phyloP scores from a whole-genome alignment of 2,888 invertebrate species.

The Alloplasta piceator region DNA sequence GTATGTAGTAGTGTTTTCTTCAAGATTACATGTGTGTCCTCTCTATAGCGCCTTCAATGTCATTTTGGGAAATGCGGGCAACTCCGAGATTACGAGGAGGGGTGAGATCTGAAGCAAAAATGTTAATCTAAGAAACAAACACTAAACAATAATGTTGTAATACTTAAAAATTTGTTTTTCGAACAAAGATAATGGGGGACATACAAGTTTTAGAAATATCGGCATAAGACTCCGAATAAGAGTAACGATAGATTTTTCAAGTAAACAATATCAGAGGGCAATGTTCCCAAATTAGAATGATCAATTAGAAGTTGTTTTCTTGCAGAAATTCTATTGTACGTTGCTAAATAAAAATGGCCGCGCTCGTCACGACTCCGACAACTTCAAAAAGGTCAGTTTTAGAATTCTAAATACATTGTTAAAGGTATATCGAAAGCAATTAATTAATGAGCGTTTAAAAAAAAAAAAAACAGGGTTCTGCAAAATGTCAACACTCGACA shows the following conservation, averaged over 20 bases:
- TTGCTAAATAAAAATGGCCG: constrained; percentile 39
- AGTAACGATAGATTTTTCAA: neutral
- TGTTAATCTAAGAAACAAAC: too few relatives aligned
- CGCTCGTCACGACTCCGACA: constrained; percentile 4
- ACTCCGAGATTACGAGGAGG: too few relatives aligned
- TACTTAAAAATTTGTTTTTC: too few relatives aligned
- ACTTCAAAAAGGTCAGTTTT: constrained; percentile 44
- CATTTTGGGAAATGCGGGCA: too few relatives aligned
- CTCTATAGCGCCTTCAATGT: too few relatives aligned
- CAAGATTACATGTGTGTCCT: too few relatives aligned
- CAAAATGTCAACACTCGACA: constrained; percentile 82
- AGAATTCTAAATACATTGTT: neutral
- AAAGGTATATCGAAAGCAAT: neutral
- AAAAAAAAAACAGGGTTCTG: constrained; percentile 27
- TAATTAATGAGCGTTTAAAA: neutral
- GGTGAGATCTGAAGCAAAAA: too few relatives aligned
- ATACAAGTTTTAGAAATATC: too few relatives aligned
- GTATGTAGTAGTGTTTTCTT: too few relatives aligned
- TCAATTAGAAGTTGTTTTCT: constrained; percentile 9
- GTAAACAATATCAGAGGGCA: constrained; percentile 1
- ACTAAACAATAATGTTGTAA: too few relatives aligned
- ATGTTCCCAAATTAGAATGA: constrained; percentile 9
- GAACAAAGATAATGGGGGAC: too few relatives aligned
- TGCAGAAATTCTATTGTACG: constrained; percentile 18
- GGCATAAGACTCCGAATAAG: too few relatives aligned